Percentiles rank a stretch among this genome's conserved stretches.
Conservation (phyloP, 1,140 invertebrate genomes). For the Camponotus pennsylvanicus region DNA sequence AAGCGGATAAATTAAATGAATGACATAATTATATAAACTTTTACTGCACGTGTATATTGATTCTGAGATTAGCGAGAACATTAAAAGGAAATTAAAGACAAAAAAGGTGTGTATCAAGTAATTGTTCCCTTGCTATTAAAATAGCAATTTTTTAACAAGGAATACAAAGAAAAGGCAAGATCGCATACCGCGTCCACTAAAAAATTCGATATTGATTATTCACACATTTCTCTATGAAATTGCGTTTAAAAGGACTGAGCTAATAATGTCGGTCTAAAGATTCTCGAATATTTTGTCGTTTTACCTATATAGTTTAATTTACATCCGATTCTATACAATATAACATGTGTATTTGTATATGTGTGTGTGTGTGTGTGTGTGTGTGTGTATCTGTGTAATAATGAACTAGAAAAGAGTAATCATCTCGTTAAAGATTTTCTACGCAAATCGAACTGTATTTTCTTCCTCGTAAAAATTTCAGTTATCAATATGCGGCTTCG, state of each 20-base stretch:
- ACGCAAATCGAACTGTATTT: slow-evolving; percentile 27
- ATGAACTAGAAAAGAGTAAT: slow-evolving; percentile 56
- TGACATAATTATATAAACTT: slow-evolving; percentile 53
- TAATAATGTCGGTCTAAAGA: slow-evolving; percentile 59
- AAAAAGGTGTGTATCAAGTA: slow-evolving; percentile 9
- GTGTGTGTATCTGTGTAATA: neutral
- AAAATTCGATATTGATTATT: slow-evolving; percentile 56
- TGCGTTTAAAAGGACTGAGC: slow-evolving; percentile 62
- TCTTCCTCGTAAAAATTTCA: slow-evolving; percentile 23
- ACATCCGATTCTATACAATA: slow-evolving; percentile 67
- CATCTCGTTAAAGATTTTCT: slow-evolving; percentile 50
- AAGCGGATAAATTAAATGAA: slow-evolving; percentile 66
- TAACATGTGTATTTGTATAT: too few species aligned
- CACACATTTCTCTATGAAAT: slow-evolving; percentile 59
- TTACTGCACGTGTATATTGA: slow-evolving; percentile 48
- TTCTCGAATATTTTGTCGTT: slow-evolving; percentile 45
- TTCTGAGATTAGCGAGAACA: slow-evolving; percentile 43
- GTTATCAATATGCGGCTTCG: neutral
- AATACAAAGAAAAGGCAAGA: slow-evolving; percentile 61
- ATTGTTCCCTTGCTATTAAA: slow-evolving; percentile 4
- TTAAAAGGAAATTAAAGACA: slow-evolving; percentile 25
- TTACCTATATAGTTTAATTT: slow-evolving; percentile 63
- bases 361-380: neutral
- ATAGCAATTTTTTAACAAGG: slow-evolving; percentile 16
- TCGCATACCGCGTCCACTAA: slow-evolving; percentile 44